Conservation (phyloP, 2,888 invertebrate species). For the Drepana falcataria region DNA sequence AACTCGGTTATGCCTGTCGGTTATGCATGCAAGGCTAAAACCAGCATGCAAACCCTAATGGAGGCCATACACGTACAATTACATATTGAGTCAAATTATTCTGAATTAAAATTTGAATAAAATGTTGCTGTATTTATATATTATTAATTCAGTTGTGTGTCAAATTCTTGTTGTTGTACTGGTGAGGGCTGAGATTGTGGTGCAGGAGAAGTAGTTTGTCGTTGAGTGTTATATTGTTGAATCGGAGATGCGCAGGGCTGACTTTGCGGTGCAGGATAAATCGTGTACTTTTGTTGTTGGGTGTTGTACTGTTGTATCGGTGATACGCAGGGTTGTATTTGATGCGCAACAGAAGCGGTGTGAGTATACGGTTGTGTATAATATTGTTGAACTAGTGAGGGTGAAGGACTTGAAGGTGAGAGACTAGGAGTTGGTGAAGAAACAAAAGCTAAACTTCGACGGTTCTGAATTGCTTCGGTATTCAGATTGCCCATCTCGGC, state of each 20-base stretch:
- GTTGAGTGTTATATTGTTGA: conserved; percentile 5
- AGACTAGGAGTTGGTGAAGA: conserved; percentile 6
- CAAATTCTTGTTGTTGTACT: conserved; percentile 9
- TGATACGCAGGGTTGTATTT: conserved; percentile 5
- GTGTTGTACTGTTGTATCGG: conserved; percentile 5
- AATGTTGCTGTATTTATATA: conserved; percentile 7
- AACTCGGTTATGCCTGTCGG: conserved; percentile 1
- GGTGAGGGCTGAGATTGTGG: too few species aligned
- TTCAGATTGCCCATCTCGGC: conserved; percentile 10
- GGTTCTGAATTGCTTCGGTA: conserved; percentile 5
- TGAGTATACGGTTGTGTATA: conserved; percentile 5
- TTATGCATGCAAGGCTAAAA: conserved; percentile 1
- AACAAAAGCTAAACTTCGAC: conserved; percentile 5
- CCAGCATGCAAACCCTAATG: conserved; percentile 1
- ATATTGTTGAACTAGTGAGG: conserved; percentile 7
- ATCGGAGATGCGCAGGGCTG: conserved; percentile 4
- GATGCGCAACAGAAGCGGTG: conserved; percentile 5
- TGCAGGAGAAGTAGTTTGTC: conserved; percentile 5
- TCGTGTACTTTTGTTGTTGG: conserved; percentile 4
- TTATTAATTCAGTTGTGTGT: too few species aligned
- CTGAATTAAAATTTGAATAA: conserved; percentile 9
- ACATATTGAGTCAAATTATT: too few species aligned
- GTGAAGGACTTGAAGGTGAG: conserved; percentile 5
- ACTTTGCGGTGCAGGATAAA: conserved; percentile 3
- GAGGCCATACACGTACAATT: too few species aligned